A percentile compares a stretch with the other conserved stretches of the same genome.
Conservation (phyloP, 2,113 vertebrate genomes). For the Elaphurus davidianus region DNA sequence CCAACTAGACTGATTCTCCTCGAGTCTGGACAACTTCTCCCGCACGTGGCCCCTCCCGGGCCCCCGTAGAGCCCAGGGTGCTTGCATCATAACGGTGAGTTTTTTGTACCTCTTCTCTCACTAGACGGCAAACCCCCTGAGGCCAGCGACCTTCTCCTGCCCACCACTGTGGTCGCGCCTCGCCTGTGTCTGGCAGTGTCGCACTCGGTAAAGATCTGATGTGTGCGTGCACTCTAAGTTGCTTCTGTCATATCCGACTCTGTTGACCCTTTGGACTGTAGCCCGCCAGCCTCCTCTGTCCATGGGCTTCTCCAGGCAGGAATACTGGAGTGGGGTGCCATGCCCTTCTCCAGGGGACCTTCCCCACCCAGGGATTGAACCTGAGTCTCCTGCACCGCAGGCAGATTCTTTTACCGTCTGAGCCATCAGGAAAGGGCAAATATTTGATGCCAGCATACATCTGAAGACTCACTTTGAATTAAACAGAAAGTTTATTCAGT, state of each 20-base stretch:
- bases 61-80: fast-evolving
- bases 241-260: background rate
- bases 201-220: background rate
- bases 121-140: fast-evolving
- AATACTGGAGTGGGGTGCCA: background rate
- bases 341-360: background rate
- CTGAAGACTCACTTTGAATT: background rate
- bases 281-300: background rate
- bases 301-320: background rate
- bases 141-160: background rate
- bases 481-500: background rate
- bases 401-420: background rate
- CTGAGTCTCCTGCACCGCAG: background rate
- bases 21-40: fast-evolving
- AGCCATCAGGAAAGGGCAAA: background rate
- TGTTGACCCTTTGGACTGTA: background rate
- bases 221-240: background rate
- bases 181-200: background rate
- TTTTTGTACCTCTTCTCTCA: background rate
- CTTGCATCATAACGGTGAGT: fast-evolving
- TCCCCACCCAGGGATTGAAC: background rate
- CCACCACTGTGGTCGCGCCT: fast-evolving
- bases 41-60: fast-evolving
- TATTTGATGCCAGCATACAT: background rate
- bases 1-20: fast-evolving